Evolutionary conservation across 2,113 vertebrate genomes (phyloP).

Genomic region (Brachyhypopomus occidentalis): DNA sequence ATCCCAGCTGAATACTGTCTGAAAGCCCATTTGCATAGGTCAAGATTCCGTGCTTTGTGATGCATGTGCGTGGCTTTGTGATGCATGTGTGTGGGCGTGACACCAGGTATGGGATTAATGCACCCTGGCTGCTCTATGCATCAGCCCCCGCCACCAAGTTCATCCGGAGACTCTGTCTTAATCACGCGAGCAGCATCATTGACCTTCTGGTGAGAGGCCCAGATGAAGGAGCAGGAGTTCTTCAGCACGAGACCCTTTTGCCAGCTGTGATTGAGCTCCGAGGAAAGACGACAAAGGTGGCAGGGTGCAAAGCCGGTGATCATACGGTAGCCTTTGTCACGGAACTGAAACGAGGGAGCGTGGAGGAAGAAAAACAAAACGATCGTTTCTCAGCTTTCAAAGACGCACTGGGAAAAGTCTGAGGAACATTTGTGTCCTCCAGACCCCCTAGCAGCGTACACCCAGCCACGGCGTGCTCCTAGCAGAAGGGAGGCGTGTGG

Average conservation of each 20-base stretch:
- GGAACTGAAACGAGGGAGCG: slow-evolving; percentile 4
- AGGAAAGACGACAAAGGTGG: not conserved
- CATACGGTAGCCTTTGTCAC: slow-evolving; percentile 4
- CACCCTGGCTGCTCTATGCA: slow-evolving; percentile 17
- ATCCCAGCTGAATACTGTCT: slow-evolving; percentile 33
- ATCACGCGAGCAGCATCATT: slow-evolving; percentile 47
- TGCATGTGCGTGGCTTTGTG: slow-evolving; percentile 29
- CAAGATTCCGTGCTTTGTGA: slow-evolving; percentile 45
- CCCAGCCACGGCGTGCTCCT: not conserved
- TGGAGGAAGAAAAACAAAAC: not conserved
- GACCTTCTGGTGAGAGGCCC: slow-evolving; percentile 45
- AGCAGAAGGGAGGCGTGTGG: not conserved
- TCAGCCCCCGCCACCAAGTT: slow-evolving; percentile 36
- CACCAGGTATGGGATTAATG: slow-evolving; percentile 33
- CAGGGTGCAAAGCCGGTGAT: not conserved
- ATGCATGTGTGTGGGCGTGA: slow-evolving; percentile 13
- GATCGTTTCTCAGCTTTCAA: not conserved
- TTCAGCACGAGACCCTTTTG: slow-evolving; percentile 32
- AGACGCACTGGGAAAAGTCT: not conserved
- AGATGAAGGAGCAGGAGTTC: slow-evolving; percentile 45
- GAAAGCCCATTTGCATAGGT: slow-evolving; percentile 52
- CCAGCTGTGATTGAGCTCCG: slow-evolving; percentile 31
- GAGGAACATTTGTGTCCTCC: not conserved
- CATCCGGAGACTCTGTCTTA: slow-evolving; percentile 43
- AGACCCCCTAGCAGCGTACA: no score